Evolutionary conservation across 2,113 vertebrate genomes (phyloP), one percentile per base, ranked within the genome.

Genomic region (Bufo bufo): DNA sequence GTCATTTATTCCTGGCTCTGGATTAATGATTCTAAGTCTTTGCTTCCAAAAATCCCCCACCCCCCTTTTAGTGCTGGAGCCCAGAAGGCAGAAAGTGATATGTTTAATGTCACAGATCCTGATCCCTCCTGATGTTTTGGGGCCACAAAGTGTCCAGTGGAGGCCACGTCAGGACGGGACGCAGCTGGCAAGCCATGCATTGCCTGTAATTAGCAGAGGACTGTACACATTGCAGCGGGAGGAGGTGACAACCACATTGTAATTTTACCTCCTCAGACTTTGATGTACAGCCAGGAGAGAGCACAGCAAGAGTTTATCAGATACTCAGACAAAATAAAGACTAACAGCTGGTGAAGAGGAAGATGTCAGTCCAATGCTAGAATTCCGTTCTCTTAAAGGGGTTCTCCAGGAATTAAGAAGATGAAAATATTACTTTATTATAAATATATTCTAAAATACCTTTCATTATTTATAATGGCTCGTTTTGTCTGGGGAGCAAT

Each of bases 1-100:
- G 61, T 50, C 47, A 83, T 83, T 83, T 83, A 83, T 83, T 83
- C 81, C 80, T 82, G 78, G 78, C 80, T 82, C 59, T 9, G 4
- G 20, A 45, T 61, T 45, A 17, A 50, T 59, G 12, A n/a, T 82
- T 82, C 80, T 63, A 58, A 20, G 33, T 17, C 20, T 81, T 45
- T 7, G 52, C 77, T 79, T 79, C 56, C 54, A 81, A 59, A 81
- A 52, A n/a, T 45, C 61, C 56, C 45, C n/a, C 56, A 33, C 56
- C 23, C 59, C 12, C 33, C 49, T 47, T 33, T 20, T 10, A n/a
- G 12, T 7, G 61, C 11, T 14, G 59, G 17, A 61, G 43, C 81
- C 61, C 81, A 66, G 59, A 66, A 82, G 58, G 80, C 59, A 50
- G 17, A 82, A 43, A 49, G 16, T 50, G 81, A 23, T 65, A 49